Evolutionary conservation across 1,140 invertebrate genomes (phyloP).

Genomic region (Mercenaria mercenaria): DNA sequence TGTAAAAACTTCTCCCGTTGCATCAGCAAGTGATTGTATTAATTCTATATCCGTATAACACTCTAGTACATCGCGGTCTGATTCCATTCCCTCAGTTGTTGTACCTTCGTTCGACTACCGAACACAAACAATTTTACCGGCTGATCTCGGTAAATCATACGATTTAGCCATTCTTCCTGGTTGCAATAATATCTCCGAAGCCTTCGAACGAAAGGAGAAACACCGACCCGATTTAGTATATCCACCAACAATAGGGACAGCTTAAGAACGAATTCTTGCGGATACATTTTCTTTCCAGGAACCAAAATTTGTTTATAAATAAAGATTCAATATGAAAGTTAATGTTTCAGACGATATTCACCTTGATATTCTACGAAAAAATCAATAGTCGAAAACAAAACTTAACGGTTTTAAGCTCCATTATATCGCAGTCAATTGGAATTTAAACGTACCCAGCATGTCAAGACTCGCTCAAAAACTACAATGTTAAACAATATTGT

Average conservation of each 20-base stretch:
- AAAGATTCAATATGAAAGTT: no score
- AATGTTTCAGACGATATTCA: no score
- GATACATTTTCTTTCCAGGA: background rate
- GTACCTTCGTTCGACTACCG: background rate
- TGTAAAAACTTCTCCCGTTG: background rate
- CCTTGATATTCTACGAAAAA: no score
- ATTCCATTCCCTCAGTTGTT: background rate
- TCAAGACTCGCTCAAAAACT: no score
- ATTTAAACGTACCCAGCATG: no score
- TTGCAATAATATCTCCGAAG: slow-evolving; percentile 8
- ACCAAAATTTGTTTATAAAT: no score
- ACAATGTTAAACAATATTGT: no score
- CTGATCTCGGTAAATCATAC: background rate
- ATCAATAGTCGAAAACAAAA: no score
- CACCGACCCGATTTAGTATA: background rate
- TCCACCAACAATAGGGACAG: background rate
- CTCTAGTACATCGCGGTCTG: background rate
- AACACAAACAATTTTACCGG: background rate
- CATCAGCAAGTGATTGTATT: background rate
- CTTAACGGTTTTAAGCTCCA: no score
- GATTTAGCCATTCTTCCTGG: background rate
- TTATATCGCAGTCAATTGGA: no score
- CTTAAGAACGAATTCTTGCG: background rate
- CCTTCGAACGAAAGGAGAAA: background rate
- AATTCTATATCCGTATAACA: background rate